Evolutionary conservation across 2,113 vertebrate genomes (phyloP), one percentile per base, ranked within the genome.

Genomic region (Nanorana parkeri): DNA sequence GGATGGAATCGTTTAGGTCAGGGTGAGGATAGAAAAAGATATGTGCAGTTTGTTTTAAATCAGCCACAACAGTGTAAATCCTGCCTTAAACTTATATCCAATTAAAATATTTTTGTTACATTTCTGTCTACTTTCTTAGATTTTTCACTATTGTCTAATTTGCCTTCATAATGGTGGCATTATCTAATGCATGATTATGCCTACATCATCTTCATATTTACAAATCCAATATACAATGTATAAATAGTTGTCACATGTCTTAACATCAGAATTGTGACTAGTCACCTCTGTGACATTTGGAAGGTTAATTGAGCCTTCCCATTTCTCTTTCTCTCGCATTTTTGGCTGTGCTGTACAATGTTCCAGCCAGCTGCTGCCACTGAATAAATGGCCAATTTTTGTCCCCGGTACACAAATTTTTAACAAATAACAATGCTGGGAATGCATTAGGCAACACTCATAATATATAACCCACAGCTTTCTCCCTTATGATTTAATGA

Each of bases 331-430:
- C 86, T 81, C 73, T 47, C 87, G 8, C 41, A 15, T 88, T 90
- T 84, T 89, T 89, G 87, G 86, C 83, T 90, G 85, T 89, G 87
- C 90, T 89, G 76, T 86, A 84, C 82, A 85, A 73, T 86, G 82
- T 87, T 87, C 88, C 87, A 93, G 91, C 88, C 93, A 95, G 91
- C 93, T 93, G 92, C 92, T 91, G 88, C 87, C 90, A 85, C 81
- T 90, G 91, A 93, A 91, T 93, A 95, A 95, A 94, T 94, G 89
- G 89, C 92, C 92, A 92, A 91, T 94, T 93, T 47, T 92, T 93
- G 91, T 92, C 92, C 91, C 88, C 89, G 80, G 85, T 90, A 90
- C 85, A 93, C 91, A 93, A 89, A 93, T 93, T 90, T 90, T 86
- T 94, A 91, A 94, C 91, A 93, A 93, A 92, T 93, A 94, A 93